Conservation (phyloP, 2,113 vertebrate species). For the Pterocles gutturalis region DNA sequence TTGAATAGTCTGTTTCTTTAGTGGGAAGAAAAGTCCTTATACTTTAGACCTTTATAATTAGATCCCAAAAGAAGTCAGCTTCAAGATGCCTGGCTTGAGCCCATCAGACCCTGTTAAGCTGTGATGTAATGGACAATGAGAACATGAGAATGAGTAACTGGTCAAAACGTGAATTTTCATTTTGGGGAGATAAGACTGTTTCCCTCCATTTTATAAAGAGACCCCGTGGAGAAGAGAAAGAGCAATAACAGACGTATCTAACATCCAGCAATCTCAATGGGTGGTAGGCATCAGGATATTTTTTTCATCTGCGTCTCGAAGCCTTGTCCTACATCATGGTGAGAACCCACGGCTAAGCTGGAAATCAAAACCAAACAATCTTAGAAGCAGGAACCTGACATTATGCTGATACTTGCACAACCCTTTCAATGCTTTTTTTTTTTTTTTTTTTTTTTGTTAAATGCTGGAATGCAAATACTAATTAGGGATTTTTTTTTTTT, state of each 20-base stretch:
- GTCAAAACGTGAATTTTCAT: neutral
- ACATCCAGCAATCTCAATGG: neutral
- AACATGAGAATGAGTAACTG: neutral
- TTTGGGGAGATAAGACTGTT: neutral
- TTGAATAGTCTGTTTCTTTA: neutral
- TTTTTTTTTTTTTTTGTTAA: neutral
- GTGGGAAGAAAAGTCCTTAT: neutral
- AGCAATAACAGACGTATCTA: neutral
- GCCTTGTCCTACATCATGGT: neutral
- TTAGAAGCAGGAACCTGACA: neutral
- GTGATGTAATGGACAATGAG: neutral
- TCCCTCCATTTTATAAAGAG: neutral
- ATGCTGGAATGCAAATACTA: neutral
- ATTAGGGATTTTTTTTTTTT: neutral
- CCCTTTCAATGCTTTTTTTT: neutral
- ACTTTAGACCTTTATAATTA: neutral
- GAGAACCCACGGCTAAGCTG: neutral
- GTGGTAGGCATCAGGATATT: neutral
- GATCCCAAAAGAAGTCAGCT: neutral
- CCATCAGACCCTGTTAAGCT: neutral
- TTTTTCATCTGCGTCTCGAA: neutral
- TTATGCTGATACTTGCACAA: neutral
- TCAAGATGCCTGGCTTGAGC: accelerated
- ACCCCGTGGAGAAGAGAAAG: neutral
- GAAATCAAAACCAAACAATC: neutral